These are phyloP conservation scores for Chlamydotis undulata DNA, from an alignment of 2,113 vertebrate species.

Conservation along the genomic window DNA sequence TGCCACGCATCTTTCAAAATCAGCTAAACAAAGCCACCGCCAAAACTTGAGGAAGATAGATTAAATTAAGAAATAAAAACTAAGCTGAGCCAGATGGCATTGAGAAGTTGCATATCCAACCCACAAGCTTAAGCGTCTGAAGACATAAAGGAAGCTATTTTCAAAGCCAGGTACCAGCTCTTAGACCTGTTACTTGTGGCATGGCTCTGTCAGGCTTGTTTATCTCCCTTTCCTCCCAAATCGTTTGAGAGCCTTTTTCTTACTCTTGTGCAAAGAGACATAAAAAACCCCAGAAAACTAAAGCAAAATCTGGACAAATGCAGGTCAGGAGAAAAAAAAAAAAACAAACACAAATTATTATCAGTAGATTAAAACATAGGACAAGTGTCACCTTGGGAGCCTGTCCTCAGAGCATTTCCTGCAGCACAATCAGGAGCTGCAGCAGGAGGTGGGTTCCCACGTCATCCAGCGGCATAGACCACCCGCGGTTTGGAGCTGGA, in stretches of 20 bases:
- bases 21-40: conserved; percentile 18
- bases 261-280: background rate
- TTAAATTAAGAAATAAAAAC: conserved; percentile 24
- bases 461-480: background rate
- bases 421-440: background rate
- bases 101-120: background rate
- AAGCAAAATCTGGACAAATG: background rate
- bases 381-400: background rate
- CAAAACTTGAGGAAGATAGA: background rate
- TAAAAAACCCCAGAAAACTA: background rate
- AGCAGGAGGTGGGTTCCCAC: background rate
- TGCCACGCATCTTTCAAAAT: conserved; percentile 11
- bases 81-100: conserved; percentile 8
- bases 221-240: background rate
- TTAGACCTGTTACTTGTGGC: background rate
- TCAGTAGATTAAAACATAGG: background rate
- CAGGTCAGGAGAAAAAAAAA: background rate
- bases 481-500: background rate
- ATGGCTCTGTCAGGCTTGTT: background rate
- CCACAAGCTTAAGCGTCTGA: background rate
- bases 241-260: background rate
- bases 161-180: background rate
- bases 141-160: background rate
- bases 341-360: background rate
- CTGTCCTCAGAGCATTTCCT: background rate